Conservation (phyloP, 2,888 invertebrate species). For the Ichneumoninae sp. region DNA sequence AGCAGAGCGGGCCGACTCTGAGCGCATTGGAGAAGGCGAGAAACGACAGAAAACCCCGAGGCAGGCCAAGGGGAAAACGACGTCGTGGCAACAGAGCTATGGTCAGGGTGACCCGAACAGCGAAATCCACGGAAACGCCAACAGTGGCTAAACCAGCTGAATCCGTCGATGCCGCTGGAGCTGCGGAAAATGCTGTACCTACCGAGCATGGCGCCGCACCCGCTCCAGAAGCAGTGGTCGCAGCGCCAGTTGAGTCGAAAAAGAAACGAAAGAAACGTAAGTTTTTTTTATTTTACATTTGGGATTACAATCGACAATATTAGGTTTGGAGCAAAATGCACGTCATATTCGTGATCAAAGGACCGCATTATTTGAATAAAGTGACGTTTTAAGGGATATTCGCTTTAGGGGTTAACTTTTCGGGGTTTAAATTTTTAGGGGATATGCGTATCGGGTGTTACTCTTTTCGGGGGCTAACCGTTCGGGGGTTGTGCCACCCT, state of each 20-base stretch:
- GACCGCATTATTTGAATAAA: no score
- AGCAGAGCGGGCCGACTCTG: slow-evolving; percentile 72
- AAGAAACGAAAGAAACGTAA: slow-evolving; percentile 63
- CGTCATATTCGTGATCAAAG: no score
- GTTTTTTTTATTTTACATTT: neutral
- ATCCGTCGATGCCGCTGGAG: slow-evolving; percentile 54
- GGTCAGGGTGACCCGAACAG: slow-evolving; percentile 53
- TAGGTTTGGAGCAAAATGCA: no score
- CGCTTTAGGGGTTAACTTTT: no score
- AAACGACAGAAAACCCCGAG: slow-evolving; percentile 69
- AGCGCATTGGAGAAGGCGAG: slow-evolving; percentile 69
- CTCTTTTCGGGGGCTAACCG: no score
- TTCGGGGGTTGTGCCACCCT: no score
- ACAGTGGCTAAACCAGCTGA: slow-evolving; percentile 57
- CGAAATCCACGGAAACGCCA: slow-evolving; percentile 65
- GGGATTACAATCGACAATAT: no score
- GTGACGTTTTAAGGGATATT: no score
- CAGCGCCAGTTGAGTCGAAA: slow-evolving; percentile 64
- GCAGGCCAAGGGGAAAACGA: slow-evolving; percentile 72
- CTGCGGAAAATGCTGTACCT: neutral
- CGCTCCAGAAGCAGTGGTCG: slow-evolving; percentile 23
- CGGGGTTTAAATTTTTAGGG: no score
- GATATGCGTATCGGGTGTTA: no score
- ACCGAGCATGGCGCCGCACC: neutral
- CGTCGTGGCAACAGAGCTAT: slow-evolving; percentile 73